Conservation (phyloP, 2,888 invertebrate species). For the Homarus gammarus region DNA sequence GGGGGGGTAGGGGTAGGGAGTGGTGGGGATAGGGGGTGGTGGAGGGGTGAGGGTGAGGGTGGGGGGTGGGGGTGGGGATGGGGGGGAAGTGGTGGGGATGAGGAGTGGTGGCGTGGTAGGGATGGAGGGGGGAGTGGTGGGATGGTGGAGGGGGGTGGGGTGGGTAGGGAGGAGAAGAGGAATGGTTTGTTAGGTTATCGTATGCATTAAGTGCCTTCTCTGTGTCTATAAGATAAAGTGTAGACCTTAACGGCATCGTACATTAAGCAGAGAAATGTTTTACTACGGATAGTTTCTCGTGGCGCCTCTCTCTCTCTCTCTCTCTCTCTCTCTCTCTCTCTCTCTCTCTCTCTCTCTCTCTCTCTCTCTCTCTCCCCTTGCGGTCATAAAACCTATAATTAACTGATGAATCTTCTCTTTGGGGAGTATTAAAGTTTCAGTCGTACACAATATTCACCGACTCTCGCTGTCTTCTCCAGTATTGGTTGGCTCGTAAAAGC, state of each 20-base stretch:
- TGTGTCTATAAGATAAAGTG: too few relatives aligned
- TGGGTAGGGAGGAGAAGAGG: background rate
- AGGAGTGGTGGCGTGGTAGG: too few relatives aligned
- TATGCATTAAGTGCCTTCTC: background rate
- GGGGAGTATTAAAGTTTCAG: too few relatives aligned
- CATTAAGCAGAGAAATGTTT: too few relatives aligned
- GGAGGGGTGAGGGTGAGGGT: background rate
- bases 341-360: conserved; percentile 5
- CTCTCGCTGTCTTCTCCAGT: too few relatives aligned
- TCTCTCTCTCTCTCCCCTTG: background rate
- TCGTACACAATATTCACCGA: too few relatives aligned
- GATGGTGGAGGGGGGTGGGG: background rate
- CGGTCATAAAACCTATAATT: too few relatives aligned
- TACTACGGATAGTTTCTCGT: background rate
- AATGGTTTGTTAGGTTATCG: too few relatives aligned
- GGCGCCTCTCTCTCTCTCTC: conserved; percentile 10
- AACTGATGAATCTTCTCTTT: too few relatives aligned
- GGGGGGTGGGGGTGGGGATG: background rate
- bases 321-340: conserved; percentile 1
- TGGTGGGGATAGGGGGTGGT: background rate
- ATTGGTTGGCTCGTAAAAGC: too few relatives aligned
- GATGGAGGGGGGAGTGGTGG: background rate
- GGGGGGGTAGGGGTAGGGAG: background rate
- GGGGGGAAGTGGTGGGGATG: background rate
- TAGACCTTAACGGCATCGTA: too few relatives aligned